phyloP scores from a whole-genome alignment of 1,140 invertebrate species.

The Antheraea pernyi region DNA sequence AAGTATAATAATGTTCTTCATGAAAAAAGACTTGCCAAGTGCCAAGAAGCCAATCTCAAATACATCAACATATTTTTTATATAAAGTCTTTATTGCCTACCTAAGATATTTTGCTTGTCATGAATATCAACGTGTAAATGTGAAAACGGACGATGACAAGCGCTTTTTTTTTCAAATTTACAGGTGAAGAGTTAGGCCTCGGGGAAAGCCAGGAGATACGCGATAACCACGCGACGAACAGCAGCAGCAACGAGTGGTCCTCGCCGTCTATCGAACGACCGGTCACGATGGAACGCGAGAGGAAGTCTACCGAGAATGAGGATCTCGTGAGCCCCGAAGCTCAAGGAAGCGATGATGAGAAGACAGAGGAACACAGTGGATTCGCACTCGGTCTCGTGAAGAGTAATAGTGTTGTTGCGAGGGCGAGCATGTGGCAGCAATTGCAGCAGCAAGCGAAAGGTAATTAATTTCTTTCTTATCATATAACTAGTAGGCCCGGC shows the following conservation, averaged over 20 bases:
- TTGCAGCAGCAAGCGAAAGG: slow-evolving; percentile 80
- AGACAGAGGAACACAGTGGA: slow-evolving; percentile 36
- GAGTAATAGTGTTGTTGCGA: slow-evolving; percentile 81
- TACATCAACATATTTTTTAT: too few relatives aligned
- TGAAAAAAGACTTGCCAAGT: too few relatives aligned
- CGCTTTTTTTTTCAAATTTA: slow-evolving; percentile 32
- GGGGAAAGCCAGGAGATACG: slow-evolving; percentile 68
- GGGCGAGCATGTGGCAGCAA: slow-evolving; percentile 82
- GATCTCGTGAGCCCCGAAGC: slow-evolving; percentile 44
- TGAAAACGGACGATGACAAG: background rate
- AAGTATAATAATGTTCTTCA: too few relatives aligned
- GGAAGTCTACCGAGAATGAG: slow-evolving; percentile 63
- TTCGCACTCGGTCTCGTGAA: slow-evolving; percentile 74
- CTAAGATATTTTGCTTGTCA: too few relatives aligned
- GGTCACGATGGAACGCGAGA: slow-evolving; percentile 57
- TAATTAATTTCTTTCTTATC: slow-evolving; percentile 27
- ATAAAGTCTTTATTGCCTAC: too few relatives aligned
- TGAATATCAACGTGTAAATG: too few relatives aligned
- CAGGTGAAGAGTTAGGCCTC: slow-evolving; percentile 70
- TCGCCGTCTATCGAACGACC: slow-evolving; percentile 58
- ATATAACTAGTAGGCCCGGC: too few relatives aligned
- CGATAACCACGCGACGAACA: slow-evolving; percentile 63
- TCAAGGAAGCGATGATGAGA: slow-evolving; percentile 55
- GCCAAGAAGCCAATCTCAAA: too few relatives aligned
- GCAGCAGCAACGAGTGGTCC: slow-evolving; percentile 67